phyloP scores from a whole-genome alignment of 1,140 invertebrate species.

The Luehdorfia chinensis region DNA sequence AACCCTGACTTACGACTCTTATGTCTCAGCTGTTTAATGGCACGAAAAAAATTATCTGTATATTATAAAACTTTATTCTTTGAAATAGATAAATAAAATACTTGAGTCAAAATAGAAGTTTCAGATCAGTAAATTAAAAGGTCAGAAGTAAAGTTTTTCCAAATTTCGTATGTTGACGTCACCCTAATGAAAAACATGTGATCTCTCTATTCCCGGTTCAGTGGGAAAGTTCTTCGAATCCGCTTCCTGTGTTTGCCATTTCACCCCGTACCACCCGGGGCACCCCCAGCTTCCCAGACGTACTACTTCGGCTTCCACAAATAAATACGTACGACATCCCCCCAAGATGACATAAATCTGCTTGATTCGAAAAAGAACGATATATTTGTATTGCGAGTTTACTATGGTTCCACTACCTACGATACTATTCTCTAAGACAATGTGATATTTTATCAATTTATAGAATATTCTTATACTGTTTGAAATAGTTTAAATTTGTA shows the following conservation, averaged over 20 bases:
- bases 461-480: no score
- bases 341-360: constrained; percentile 31
- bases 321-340: constrained; percentile 54
- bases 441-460: no score
- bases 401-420: constrained; percentile 1
- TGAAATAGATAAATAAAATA: no score
- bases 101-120: no score
- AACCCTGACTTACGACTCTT: no score
- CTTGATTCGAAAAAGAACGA: constrained; percentile 29
- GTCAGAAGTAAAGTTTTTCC: no score
- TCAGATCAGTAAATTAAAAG: no score
- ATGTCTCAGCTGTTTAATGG: no score
- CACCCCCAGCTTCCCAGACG: constrained; percentile 25
- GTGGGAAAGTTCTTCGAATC: constrained; percentile 58
- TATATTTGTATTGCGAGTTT: constrained; percentile 16
- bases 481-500: no score
- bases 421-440: no score
- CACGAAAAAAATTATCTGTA: no score
- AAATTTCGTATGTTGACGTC: constrained; percentile 17
- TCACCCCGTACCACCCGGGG: constrained; percentile 32
- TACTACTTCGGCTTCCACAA: constrained; percentile 35
- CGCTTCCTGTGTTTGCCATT: constrained; percentile 68
- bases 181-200: constrained; percentile 36
- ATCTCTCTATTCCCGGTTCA: constrained; percentile 46
- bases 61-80: no score